These are phyloP conservation scores for Tribolium freemani DNA, from an alignment of 2,888 invertebrate species.

Conservation along the genomic window DNA sequence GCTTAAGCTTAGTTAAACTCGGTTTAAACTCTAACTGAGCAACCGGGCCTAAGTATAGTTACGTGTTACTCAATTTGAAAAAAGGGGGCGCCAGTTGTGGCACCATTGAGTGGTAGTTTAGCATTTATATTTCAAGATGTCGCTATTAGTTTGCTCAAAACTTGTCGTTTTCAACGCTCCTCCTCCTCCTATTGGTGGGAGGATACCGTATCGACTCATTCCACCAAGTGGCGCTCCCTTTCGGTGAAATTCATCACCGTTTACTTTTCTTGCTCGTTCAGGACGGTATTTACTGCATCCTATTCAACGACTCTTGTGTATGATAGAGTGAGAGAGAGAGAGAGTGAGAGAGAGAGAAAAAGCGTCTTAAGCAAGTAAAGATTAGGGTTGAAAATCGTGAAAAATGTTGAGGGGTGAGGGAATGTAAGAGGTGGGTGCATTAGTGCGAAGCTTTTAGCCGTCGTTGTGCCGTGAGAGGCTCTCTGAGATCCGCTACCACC, in stretches of 20 bases:
- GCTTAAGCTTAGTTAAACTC: too few species aligned
- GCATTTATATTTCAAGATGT: background rate
- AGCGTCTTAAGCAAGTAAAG: background rate
- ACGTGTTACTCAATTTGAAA: too few species aligned
- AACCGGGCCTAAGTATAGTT: too few species aligned
- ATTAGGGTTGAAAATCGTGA: constrained; percentile 35
- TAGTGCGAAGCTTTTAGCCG: constrained; percentile 60
- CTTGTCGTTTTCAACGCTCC: background rate
- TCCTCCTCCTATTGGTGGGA: background rate
- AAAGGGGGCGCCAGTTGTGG: too few species aligned
- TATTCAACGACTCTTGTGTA: background rate
- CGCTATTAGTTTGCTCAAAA: background rate
- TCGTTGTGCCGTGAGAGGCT: constrained; percentile 35
- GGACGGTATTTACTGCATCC: background rate
- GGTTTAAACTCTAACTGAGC: too few species aligned
- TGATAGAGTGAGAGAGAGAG: too few species aligned
- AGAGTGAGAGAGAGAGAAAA: background rate
- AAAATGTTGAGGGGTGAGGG: constrained; percentile 39
- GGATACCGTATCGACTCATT: background rate
- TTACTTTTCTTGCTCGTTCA: constrained; percentile 8
- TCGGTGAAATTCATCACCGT: background rate
- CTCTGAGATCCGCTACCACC: constrained; percentile 45
- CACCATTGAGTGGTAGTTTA: background rate
- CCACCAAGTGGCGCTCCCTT: constrained; percentile 5
- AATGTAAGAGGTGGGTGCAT: constrained; percentile 57